Evolutionary conservation across 2,888 invertebrate genomes (phyloP), one percentile per base, ranked within the genome.

Genomic region (Agrotis ipsilon): DNA sequence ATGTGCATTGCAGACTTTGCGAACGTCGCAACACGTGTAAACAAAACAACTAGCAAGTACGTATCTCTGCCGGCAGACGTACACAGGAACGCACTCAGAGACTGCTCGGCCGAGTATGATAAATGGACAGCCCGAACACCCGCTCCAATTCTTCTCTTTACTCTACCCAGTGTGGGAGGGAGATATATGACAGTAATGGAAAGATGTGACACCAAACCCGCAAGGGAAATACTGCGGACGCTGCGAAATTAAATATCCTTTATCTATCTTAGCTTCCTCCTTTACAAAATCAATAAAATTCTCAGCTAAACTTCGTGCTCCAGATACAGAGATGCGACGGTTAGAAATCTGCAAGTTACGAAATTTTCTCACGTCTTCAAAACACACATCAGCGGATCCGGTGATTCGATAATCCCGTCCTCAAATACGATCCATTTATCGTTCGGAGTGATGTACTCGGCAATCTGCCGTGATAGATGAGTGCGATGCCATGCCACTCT

Each of bases 1-100:
- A 87, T 79, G 77, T 83, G 82, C 84, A 84, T 82, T 75, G 87
- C 87, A 87, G 88, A 89, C 88, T 84, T 79, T 82, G 84, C 84
- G 79, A 82, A 86, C 79, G 85, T 84, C 85, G 86, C 75, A 83
- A 89, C 89, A 90, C 87, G 85, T 92, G 92, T 92, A 91, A 92
- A 92, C 89, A 91, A 94, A 94, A 93, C 90, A 92, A 94, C 92
- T 88, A 87, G 69, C 73, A 68, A 82, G 79, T 79, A 80, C 79
- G 79, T 87, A 88, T 88, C 88, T 84, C 85, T 80, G 80, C 74
- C 72, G 65, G 80, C 75, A 91, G 91, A 87, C 88, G 85, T 88
- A 95, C 95, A 96, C 89, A 92, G 93, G 90, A 95, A 94, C 91
- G 93, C 95, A 95, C 95, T 95, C 93, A 93, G 92, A 84, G 84